These are phyloP conservation scores for Sycophila sp. DNA, from an alignment of 1,140 invertebrate species.

Conservation along the genomic window DNA sequence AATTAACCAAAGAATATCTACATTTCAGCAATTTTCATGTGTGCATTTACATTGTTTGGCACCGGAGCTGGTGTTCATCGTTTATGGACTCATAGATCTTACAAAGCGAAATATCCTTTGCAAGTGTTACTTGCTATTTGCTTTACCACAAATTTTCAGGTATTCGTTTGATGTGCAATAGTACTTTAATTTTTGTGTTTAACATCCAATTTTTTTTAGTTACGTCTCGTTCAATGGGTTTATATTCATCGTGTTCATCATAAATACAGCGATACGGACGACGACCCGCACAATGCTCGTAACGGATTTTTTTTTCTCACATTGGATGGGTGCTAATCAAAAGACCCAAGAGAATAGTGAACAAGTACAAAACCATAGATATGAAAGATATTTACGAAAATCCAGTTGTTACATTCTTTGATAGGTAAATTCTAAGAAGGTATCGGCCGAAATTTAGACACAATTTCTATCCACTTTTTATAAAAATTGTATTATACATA, in stretches of 20 bases:
- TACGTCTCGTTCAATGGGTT: not conserved
- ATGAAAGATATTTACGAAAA: constrained; percentile 82
- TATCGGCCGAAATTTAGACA: too few species aligned
- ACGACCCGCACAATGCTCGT: not conserved
- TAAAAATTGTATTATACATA: too few species aligned
- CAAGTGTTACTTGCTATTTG: constrained; percentile 75
- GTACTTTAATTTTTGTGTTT: not conserved
- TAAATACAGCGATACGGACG: not conserved
- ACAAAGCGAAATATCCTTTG: constrained; percentile 81
- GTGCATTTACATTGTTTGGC: too few species aligned
- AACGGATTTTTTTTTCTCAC: not conserved
- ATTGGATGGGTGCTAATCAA: not conserved
- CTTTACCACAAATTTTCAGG: constrained; percentile 79
- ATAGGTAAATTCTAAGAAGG: not conserved
- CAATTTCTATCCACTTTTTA: too few species aligned
- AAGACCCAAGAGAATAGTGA: not conserved
- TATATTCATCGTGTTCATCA: not conserved
- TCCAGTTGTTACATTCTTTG: constrained; percentile 67
- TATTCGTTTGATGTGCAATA: constrained; percentile 51
- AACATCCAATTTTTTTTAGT: too few species aligned
- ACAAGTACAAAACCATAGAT: constrained; percentile 75
- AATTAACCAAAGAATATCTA: too few species aligned
- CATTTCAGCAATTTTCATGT: too few species aligned
- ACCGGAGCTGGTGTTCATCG: constrained; percentile 86
- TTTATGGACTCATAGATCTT: constrained; percentile 84